Evolutionary conservation across 2,797 vertebrate genomes (phyloP), one percentile per base, ranked within the genome.

Genomic region (Poecilia velifera): DNA sequence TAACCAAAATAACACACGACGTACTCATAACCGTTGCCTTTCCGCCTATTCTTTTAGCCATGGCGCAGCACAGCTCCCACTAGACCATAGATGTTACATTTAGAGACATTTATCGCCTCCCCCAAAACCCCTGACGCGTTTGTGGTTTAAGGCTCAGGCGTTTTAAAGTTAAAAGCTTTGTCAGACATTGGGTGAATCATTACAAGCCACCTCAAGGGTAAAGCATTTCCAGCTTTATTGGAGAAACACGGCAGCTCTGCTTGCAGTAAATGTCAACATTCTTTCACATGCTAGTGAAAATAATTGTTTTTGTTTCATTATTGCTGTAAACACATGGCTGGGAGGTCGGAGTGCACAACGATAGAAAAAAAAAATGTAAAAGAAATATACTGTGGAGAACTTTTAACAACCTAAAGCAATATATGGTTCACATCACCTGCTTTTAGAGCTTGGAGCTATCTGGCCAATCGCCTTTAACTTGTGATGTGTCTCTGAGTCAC

Each of bases 381-480:
- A 46, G 16, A 25, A 39, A 25, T 49, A 55, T 25, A 31, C 51
- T 14, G 49, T 13, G 1, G 8, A 34, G 41, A 45, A 36, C 45
- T 31, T 47, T 31, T 59, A 59, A 62, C 25, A 57, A 28, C 8
- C 4, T 18, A 41, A 76, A 78, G 64, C 51, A 3, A 7, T 28
- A 7, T 62, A 4, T 13, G 1, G 1, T 31, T 3, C 34, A 73
- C 84, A 62, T 39, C 2, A 55, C 84, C 88, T 91, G 89, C 89
- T 90, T 90, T 68, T 86, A 73, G 81, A 84, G 85, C 86, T 84
- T 90, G 84, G 79, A 84, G 87, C 91, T 77, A 87, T 86, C 81
- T 76, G 80, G 82, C 77, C 86, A 78, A 81, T 91, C 81, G 87
- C 84, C 81, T 88, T 78, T 83, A 90, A 86, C 90, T 77, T 86